Evolutionary conservation across 2,888 invertebrate genomes (phyloP), one percentile per base, ranked within the genome.

Genomic region (Notocelia uddmanniana): DNA sequence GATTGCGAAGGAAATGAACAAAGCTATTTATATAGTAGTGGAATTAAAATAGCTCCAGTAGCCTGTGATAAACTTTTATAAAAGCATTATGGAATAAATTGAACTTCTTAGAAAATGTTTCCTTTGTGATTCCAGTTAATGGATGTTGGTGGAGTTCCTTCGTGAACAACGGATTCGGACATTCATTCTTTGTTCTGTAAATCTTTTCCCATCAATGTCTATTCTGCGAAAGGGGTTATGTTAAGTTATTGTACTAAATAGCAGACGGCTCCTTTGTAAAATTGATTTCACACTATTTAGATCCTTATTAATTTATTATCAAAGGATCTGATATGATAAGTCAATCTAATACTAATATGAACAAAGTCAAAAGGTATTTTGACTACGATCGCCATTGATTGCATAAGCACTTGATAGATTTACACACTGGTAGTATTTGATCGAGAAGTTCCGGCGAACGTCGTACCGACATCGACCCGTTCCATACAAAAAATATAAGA

Each of bases 1-100:
- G 77, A 83, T 79, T 80, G 74, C 77, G 63, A 76, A 75, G 80
- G 80, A 84, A 84, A 85, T 86, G 79, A 82, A 83, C 76, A 76
- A 79, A 79, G 79, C 76, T 78, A 78, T 81, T 78, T 78, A 75
- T 73, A 73, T 77, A 73, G 73, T 69, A 73, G 74, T 70, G 69
- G 64, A 75, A 68, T 79, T 77, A 76, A 72, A 68, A 72, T 72
- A 68, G 72, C 68, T 55, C 55, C 67, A 31, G 55, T 62, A 62
- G 72, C 59, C 55, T 60, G 67, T 72, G 72, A 62, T 68, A 62
- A 72, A 72, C 55, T 72, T 62, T 72, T 68, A 72, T 72, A 72
- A 68, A 68, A 72, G 72, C 72, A 62, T 62, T 68, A 72, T 62
- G 68, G 55, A 62, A 72, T 68, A 62, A 62, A 68, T 72, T 72